Evolutionary conservation across 2,888 invertebrate species (phyloP).

Genomic region (Drosophila histrio): DNA sequence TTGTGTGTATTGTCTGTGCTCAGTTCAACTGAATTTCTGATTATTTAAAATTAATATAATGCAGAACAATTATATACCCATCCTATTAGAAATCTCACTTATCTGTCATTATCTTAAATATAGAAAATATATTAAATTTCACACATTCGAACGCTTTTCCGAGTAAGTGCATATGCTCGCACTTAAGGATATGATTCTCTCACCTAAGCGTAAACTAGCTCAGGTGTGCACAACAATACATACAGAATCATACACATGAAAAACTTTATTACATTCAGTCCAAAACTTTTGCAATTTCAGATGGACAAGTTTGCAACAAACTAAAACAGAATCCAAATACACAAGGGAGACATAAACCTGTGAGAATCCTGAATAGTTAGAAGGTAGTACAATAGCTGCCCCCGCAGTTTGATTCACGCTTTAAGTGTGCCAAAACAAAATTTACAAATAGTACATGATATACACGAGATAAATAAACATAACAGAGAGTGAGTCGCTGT

Average conservation of each 20-base stretch:
- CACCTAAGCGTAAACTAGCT: conserved; percentile 18
- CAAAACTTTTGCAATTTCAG: conserved; percentile 57
- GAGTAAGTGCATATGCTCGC: conserved; percentile 26
- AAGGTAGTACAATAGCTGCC: neutral
- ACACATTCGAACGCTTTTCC: too few species aligned
- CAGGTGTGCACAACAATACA: conserved; percentile 24
- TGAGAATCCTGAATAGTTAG: conserved; percentile 3
- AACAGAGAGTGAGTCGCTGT: conserved; percentile 12
- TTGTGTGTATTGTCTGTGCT: conserved; percentile 11
- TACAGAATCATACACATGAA: neutral
- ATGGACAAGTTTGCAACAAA: conserved; percentile 46
- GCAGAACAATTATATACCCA: conserved; percentile 2
- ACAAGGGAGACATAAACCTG: conserved; percentile 41
- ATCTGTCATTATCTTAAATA: too few species aligned
- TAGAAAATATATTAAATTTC: too few species aligned
- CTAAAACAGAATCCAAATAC: conserved; percentile 44
- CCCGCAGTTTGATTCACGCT: conserved; percentile 14
- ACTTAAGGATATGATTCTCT: conserved; percentile 22
- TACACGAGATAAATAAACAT: conserved; percentile 14
- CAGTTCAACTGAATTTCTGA: conserved; percentile 54
- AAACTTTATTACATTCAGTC: conserved; percentile 45
- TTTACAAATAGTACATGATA: conserved; percentile 27
- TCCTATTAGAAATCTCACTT: neutral
- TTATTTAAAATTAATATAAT: neutral
- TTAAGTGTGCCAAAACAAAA: conserved; percentile 26